phyloP scores from a whole-genome alignment of 1,140 invertebrate genomes.

The Danaus melanippus region DNA sequence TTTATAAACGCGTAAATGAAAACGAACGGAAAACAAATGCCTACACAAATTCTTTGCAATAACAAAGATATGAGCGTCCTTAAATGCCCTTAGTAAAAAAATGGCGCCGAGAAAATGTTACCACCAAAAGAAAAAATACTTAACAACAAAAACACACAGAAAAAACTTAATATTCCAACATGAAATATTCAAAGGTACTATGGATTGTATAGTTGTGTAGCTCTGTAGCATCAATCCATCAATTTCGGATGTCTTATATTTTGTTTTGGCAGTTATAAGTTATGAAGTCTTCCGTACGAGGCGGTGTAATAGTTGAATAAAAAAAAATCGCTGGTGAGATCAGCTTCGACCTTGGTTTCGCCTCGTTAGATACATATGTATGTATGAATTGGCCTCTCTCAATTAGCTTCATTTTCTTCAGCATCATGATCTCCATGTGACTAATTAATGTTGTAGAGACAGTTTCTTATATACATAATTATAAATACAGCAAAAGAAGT shows the following conservation, averaged over 20 bases:
- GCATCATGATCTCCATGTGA: conserved; percentile 1
- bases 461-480: not conserved
- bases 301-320: conserved; percentile 40
- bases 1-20: too few species aligned
- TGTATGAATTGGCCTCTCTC: conserved; percentile 43
- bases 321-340: conserved; percentile 62
- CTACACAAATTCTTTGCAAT: too few species aligned
- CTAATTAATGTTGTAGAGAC: too few species aligned
- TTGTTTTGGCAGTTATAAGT: conserved; percentile 17
- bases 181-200: conserved; percentile 51
- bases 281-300: conserved; percentile 28
- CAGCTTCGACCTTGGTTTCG: conserved; percentile 52
- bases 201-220: conserved; percentile 39
- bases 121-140: conserved; percentile 33
- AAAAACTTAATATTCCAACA: conserved; percentile 47
- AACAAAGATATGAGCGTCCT: conserved; percentile 17
- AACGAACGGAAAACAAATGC: too few species aligned
- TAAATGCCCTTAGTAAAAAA: conserved; percentile 39
- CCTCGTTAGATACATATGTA: conserved; percentile 24
- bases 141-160: conserved; percentile 37
- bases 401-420: conserved; percentile 41
- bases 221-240: conserved; percentile 26
- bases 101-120: conserved; percentile 47
- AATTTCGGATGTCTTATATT: conserved; percentile 24
- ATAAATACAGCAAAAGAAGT: conserved; percentile 2